Percentiles rank a stretch among this genome's conserved stretches.
These are phyloP conservation scores for Bellardia bayeri DNA, from an alignment of 2,888 invertebrate species.

Conservation along the genomic window DNA sequence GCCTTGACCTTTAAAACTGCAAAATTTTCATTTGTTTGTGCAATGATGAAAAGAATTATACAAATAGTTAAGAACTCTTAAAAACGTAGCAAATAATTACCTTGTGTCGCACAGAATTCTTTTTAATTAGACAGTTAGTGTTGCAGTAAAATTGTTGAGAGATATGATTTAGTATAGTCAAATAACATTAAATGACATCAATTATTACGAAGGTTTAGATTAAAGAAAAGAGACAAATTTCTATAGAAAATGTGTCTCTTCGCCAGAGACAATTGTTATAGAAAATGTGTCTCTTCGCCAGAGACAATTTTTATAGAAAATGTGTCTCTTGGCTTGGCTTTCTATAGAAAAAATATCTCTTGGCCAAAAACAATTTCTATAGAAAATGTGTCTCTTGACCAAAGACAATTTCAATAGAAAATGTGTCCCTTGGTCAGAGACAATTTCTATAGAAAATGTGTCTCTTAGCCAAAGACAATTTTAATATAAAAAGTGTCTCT, in stretches of 20 bases:
- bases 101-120: not conserved
- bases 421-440: not conserved
- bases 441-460: not conserved
- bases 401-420: not conserved
- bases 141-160: not conserved
- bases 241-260: not conserved
- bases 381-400: not conserved
- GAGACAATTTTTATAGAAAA: not conserved
- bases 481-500: not conserved
- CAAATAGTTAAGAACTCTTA: constrained; percentile 1
- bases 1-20: constrained; percentile 52
- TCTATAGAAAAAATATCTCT: not conserved
- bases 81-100: constrained; percentile 6
- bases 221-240: not conserved
- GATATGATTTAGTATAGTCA: not conserved
- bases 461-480: not conserved
- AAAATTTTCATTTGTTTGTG: constrained; percentile 7
- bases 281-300: not conserved
- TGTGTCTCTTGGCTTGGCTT: not conserved
- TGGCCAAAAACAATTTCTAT: not conserved
- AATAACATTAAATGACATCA: no score
- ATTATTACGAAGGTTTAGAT: no score
- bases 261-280: not conserved
- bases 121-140: constrained; percentile 5
- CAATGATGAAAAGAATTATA: constrained; percentile 15